Conservation (phyloP, 1,140 invertebrate genomes). For the Tyrophagus putrescentiae region DNA sequence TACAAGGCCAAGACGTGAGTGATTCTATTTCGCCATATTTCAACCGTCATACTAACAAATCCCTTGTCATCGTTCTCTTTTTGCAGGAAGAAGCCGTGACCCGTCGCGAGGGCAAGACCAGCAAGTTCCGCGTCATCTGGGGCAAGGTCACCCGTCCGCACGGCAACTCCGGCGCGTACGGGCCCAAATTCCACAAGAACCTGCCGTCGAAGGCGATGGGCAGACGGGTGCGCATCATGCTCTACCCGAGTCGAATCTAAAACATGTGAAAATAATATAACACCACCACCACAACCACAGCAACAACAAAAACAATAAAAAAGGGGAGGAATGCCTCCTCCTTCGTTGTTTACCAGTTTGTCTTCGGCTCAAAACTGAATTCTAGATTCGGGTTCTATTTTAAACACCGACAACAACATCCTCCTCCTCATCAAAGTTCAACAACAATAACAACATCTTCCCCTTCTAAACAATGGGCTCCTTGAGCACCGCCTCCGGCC, state of each 20-base stretch:
- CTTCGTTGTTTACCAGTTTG: too few relatives aligned
- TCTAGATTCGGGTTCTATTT: too few relatives aligned
- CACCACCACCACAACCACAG: too few relatives aligned
- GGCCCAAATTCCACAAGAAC: conserved; percentile 92
- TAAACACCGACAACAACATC: too few relatives aligned
- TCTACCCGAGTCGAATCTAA: conserved; percentile 26
- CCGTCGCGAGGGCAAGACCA: conserved; percentile 58
- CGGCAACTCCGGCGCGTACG: conserved; percentile 82
- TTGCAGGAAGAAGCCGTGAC: conserved; percentile 67
- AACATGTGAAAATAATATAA: too few relatives aligned
- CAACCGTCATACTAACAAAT: too few relatives aligned
- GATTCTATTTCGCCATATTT: neutral
- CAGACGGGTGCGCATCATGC: conserved; percentile 69
- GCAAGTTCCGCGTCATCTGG: conserved; percentile 84
- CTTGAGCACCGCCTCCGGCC: conserved; percentile 29
- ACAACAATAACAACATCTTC: too few relatives aligned
- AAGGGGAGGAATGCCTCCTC: too few relatives aligned
- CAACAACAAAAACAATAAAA: too few relatives aligned
- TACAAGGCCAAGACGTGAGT: conserved; percentile 61
- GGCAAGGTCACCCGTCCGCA: conserved; percentile 95
- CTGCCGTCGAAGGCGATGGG: conserved; percentile 94
- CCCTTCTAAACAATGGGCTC: conserved; percentile 17
- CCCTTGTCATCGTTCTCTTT: conserved; percentile 4
- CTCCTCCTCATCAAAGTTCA: too few relatives aligned
- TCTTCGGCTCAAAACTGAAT: too few relatives aligned